Conservation (phyloP, 1,140 invertebrate species). For the Ptiloglossa arizonensis region DNA sequence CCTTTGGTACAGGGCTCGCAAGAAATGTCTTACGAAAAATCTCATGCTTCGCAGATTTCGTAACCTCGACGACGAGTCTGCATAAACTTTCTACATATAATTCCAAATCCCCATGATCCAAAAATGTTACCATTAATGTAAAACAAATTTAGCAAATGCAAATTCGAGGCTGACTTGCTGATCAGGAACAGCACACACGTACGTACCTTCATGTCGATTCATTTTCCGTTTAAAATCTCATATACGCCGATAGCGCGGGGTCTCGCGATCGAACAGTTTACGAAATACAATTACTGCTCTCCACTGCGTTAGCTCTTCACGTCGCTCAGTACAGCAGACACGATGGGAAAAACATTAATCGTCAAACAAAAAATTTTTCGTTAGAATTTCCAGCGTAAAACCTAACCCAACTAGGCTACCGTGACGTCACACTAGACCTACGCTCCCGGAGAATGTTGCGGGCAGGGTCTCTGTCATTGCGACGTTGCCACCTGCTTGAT, state of each 20-base stretch:
- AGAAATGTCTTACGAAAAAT: conserved; percentile 54
- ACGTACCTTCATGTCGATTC: conserved; percentile 92
- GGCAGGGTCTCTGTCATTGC: conserved; percentile 48
- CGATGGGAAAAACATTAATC: conserved; percentile 84
- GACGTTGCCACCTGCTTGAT: conserved; percentile 25
- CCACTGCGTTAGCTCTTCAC: conserved; percentile 46
- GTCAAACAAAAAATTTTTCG: conserved; percentile 85
- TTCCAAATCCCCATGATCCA: background rate
- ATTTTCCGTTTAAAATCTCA: conserved; percentile 85
- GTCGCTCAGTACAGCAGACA: conserved; percentile 62
- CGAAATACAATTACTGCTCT: conserved; percentile 71
- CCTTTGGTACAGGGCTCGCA: conserved; percentile 50
- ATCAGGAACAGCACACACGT: conserved; percentile 70
- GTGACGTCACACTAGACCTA: conserved; percentile 85
- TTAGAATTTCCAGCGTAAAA: conserved; percentile 86
- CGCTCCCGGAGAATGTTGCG: conserved; percentile 49
- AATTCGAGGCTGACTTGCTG: conserved; percentile 53
- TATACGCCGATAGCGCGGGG: conserved; percentile 82
- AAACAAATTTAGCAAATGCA: conserved; percentile 23
- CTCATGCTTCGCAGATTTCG: conserved; percentile 29
- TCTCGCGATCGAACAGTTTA: conserved; percentile 77
- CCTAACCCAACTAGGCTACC: conserved; percentile 88
- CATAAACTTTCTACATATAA: conserved; percentile 26
- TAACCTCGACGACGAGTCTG: conserved; percentile 25
- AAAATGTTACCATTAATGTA: background rate